Evolutionary conservation across 1,140 invertebrate species (phyloP).

Genomic region (Drosophila lacertosa): DNA sequence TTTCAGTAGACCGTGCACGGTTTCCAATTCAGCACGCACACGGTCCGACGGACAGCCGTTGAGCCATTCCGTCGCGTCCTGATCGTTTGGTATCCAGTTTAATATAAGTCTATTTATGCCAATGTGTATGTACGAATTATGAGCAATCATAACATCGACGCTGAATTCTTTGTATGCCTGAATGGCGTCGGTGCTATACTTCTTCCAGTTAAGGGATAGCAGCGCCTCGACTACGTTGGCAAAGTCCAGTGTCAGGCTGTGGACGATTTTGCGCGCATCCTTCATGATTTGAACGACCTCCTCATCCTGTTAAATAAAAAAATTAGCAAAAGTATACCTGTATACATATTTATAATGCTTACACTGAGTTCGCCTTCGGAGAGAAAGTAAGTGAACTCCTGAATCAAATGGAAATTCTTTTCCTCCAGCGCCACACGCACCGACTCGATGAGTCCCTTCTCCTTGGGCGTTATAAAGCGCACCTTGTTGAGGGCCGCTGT

Average conservation of each 20-base stretch:
- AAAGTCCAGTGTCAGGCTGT: constrained; percentile 85
- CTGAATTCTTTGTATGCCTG: constrained; percentile 87
- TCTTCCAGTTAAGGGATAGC: constrained; percentile 86
- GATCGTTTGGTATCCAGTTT: constrained; percentile 85
- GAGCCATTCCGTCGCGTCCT: constrained; percentile 53
- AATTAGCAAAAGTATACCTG: not conserved
- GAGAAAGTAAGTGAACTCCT: constrained; percentile 70
- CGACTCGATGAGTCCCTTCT: constrained; percentile 62
- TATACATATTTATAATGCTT: constrained; percentile 25
- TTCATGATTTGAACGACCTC: constrained; percentile 86
- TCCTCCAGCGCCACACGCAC: constrained; percentile 58
- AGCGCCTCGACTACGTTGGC: constrained; percentile 87
- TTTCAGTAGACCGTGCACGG: constrained; percentile 65
- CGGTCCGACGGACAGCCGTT: constrained; percentile 83
- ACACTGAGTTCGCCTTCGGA: constrained; percentile 59
- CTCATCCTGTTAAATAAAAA: constrained; percentile 84
- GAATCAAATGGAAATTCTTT: constrained; percentile 59
- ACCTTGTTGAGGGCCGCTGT: constrained; percentile 68
- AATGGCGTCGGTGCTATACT: constrained; percentile 84
- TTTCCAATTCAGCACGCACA: constrained; percentile 49
- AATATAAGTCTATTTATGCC: constrained; percentile 86
- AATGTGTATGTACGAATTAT: constrained; percentile 86
- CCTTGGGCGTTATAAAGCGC: constrained; percentile 61
- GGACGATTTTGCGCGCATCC: constrained; percentile 86
- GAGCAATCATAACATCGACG: constrained; percentile 87